These are phyloP conservation scores for Sebastolobus altivelis DNA, from an alignment of 2,797 vertebrate genomes.

Conservation along the genomic window DNA sequence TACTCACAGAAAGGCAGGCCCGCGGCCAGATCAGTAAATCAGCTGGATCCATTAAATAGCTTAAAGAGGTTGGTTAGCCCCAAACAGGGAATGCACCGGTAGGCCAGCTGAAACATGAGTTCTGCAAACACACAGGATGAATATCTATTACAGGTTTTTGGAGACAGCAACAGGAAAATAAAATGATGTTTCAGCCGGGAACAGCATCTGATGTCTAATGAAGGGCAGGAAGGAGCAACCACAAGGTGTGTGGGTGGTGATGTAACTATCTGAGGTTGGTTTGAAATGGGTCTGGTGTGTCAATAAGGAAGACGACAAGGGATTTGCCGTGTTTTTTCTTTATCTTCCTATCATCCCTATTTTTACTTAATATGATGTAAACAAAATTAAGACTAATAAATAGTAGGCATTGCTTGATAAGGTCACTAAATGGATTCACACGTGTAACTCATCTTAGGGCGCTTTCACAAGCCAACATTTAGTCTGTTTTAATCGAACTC, in stretches of 20 bases:
- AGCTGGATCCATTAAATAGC: conserved; percentile 79
- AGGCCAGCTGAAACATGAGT: conserved; percentile 71
- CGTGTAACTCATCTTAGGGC: background rate
- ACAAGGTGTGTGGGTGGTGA: conserved; percentile 77
- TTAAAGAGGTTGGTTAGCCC: conserved; percentile 75
- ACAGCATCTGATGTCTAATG: conserved; percentile 72
- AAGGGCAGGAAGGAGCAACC: conserved; percentile 76
- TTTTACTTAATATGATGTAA: conserved; percentile 49
- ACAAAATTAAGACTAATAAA: conserved; percentile 42
- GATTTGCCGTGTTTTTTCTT: conserved; percentile 41
- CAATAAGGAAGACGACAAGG: conserved; percentile 27
- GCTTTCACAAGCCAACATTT: too few species aligned
- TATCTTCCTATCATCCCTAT: conserved; percentile 47
- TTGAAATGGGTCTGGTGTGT: conserved; percentile 47
- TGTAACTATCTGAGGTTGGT: conserved; percentile 38
- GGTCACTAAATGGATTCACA: conserved; percentile 10
- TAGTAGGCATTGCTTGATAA: conserved; percentile 26
- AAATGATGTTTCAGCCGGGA: conserved; percentile 71
- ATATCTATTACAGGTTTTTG: conserved; percentile 80
- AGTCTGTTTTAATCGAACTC: too few species aligned
- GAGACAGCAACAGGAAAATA: conserved; percentile 67
- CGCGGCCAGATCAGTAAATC: conserved; percentile 77
- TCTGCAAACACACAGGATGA: conserved; percentile 78
- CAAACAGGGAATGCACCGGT: conserved; percentile 63
- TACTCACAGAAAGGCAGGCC: conserved; percentile 73